Evolutionary conservation across 2,797 vertebrate species (phyloP).

Genomic region (Amniataba percoides): DNA sequence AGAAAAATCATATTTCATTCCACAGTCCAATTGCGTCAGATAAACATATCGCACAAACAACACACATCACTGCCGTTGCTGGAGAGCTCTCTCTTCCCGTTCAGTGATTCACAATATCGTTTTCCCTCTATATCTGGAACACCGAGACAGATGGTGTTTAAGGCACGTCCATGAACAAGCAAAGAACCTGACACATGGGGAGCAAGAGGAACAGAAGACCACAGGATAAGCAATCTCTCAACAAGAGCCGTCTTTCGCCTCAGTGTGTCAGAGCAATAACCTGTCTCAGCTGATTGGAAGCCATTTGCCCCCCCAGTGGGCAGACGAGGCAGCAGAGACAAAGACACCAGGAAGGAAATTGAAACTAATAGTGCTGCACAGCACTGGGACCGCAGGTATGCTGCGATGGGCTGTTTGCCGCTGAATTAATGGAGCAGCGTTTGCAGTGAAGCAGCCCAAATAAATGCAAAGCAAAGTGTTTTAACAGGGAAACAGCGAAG

Average conservation of each 20-base stretch:
- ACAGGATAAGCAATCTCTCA: conserved; percentile 55
- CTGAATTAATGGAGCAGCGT: conserved; percentile 59
- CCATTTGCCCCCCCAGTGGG: conserved; percentile 40
- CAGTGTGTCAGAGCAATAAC: conserved; percentile 48
- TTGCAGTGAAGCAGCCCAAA: conserved; percentile 32
- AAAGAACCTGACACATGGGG: conserved; percentile 47
- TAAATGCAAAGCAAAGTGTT: conserved; percentile 10
- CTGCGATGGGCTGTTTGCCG: conserved; percentile 47
- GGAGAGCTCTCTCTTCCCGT: conserved; percentile 24
- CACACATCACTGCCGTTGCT: conserved; percentile 20
- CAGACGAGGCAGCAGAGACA: conserved; percentile 47
- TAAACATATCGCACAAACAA: conserved; percentile 29
- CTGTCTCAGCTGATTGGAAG: conserved; percentile 61
- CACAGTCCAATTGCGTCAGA: conserved; percentile 20
- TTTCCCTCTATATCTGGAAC: conserved; percentile 39
- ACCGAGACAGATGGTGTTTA: conserved; percentile 48
- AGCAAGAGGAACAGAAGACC: conserved; percentile 46
- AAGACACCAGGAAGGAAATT: conserved; percentile 67
- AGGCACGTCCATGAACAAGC: conserved; percentile 34
- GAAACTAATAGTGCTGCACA: conserved; percentile 70
- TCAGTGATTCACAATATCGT: conserved; percentile 27
- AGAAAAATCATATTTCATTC: conserved; percentile 24
- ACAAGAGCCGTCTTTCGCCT: conserved; percentile 49
- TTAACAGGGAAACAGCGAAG: not conserved
- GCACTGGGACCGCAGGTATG: conserved; percentile 53